Evolutionary conservation across 2,888 invertebrate species (phyloP).

Genomic region (Doris montereyensis): DNA sequence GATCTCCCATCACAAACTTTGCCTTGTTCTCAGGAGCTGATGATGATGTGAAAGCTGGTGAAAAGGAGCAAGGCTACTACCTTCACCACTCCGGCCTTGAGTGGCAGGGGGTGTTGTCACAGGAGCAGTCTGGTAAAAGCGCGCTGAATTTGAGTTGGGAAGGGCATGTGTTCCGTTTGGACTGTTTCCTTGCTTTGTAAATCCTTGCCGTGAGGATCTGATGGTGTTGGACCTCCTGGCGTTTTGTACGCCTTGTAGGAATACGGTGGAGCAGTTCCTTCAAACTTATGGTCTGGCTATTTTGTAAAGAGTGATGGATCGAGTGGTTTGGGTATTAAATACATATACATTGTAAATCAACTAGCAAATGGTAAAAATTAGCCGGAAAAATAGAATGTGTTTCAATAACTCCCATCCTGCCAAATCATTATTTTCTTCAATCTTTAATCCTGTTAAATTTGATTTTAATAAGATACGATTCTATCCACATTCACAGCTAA

Average conservation of each 20-base stretch:
- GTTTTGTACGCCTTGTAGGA: constrained; percentile 19
- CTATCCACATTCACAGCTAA: too few species aligned
- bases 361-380: not conserved
- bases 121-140: constrained; percentile 32
- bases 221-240: constrained; percentile 24
- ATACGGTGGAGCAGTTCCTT: not conserved
- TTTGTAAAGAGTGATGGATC: too few species aligned
- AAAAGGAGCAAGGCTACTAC: too few species aligned
- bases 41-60: too few species aligned
- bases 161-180: constrained; percentile 36
- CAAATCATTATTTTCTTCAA: not conserved
- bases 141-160: constrained; percentile 38
- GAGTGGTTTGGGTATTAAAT: too few species aligned
- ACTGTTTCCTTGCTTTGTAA: constrained; percentile 20
- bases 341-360: too few species aligned
- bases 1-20: constrained; percentile 14
- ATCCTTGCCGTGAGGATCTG: too few species aligned
- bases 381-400: not conserved
- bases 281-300: too few species aligned
- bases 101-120: constrained; percentile 4
- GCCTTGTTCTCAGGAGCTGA: not conserved
- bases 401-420: not conserved
- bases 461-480: too few species aligned
- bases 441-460: too few species aligned
- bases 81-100: too few species aligned